Evolutionary conservation across 2,113 vertebrate species (phyloP).

Genomic region (Laticauda laticaudata): DNA sequence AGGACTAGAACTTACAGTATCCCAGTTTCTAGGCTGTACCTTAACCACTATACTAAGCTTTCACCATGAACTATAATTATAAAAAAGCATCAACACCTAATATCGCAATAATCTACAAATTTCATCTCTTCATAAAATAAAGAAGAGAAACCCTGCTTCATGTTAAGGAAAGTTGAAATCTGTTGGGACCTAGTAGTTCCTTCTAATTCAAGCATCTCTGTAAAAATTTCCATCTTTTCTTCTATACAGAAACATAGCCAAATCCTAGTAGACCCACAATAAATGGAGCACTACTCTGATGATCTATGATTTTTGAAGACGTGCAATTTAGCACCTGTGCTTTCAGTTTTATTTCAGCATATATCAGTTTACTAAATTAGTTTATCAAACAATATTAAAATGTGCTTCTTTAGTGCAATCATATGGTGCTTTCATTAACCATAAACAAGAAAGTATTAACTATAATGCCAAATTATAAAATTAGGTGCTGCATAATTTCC

Average conservation of each 20-base stretch:
- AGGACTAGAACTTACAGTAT: not conserved
- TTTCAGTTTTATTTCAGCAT: conserved; percentile 50
- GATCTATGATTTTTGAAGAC: conserved; percentile 63
- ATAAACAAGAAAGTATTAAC: conserved; percentile 39
- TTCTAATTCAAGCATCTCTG: conserved; percentile 10
- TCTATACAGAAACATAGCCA: conserved; percentile 26
- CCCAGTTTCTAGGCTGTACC: not conserved
- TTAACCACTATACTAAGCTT: not conserved
- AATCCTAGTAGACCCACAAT: conserved; percentile 26
- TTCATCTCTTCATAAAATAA: not conserved
- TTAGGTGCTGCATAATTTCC: conserved; percentile 71
- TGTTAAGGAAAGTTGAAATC: conserved; percentile 32
- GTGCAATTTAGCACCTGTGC: conserved; percentile 46
- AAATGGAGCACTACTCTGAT: conserved; percentile 49
- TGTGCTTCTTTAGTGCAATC: not conserved
- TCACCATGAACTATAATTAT: conserved; percentile 10
- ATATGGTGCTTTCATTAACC: conserved; percentile 38
- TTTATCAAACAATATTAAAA: conserved; percentile 55
- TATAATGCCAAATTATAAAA: conserved; percentile 72
- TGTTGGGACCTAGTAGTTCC: conserved; percentile 42
- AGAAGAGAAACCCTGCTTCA: conserved; percentile 25
- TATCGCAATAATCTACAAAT: conserved; percentile 34
- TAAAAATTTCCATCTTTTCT: conserved; percentile 37
- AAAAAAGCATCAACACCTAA: not conserved
- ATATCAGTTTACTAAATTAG: conserved; percentile 13